A percentile compares a stretch with the other conserved stretches of the same genome.
Evolutionary conservation across 2,888 invertebrate species (phyloP).

Genomic region (Drosophila peninsularis): DNA sequence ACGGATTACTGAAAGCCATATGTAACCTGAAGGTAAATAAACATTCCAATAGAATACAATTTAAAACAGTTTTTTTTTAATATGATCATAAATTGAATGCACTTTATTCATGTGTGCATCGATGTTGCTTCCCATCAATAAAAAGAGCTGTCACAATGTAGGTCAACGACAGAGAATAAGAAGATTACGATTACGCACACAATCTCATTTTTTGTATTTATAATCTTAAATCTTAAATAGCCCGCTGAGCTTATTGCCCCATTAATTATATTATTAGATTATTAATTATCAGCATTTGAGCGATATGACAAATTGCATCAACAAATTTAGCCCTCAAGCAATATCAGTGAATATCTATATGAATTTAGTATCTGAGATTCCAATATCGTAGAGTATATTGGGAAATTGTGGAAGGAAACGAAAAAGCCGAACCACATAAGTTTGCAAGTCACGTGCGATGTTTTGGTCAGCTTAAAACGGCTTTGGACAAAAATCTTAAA

Average conservation of each 20-base stretch:
- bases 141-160: not conserved
- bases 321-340: not conserved
- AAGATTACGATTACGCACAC: not conserved
- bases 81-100: no score
- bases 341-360: not conserved
- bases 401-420: not conserved
- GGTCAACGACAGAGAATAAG: not conserved
- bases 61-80: not conserved
- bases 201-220: not conserved
- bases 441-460: slow-evolving; percentile 53
- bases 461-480: slow-evolving; percentile 45
- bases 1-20: not conserved
- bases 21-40: not conserved
- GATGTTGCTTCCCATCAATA: not conserved
- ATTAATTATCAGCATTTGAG: not conserved
- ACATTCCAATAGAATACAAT: not conserved
- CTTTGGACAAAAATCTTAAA: slow-evolving; percentile 49
- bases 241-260: not conserved
- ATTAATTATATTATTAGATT: slow-evolving; percentile 2
- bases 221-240: not conserved
- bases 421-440: slow-evolving; percentile 10
- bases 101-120: not conserved
- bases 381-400: not conserved
- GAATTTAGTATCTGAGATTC: not conserved
- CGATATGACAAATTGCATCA: not conserved